Evolutionary conservation across 2,113 vertebrate genomes (phyloP).

Genomic region (Zosterops borbonicus): DNA sequence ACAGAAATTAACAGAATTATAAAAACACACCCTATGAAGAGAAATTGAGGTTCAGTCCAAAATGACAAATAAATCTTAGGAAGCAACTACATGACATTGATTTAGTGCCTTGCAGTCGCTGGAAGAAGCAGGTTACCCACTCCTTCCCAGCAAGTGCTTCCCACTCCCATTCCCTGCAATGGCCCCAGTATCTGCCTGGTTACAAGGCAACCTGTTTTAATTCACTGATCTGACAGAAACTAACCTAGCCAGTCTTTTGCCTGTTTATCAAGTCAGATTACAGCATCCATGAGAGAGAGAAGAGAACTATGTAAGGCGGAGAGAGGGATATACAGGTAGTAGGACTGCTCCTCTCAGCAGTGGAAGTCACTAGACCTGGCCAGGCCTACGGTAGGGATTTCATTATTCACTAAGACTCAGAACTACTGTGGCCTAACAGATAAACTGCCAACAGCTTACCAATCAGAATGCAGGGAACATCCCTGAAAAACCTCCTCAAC

Average conservation of each 20-base stretch:
- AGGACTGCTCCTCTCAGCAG: neutral
- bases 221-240: neutral
- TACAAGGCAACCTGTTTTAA: neutral
- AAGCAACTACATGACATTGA: neutral
- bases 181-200: neutral
- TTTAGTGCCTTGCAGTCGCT: neutral
- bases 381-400: neutral
- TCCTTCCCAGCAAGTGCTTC: neutral
- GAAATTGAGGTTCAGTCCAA: neutral
- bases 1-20: neutral
- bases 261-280: neutral
- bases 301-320: fast-evolving
- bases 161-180: neutral
- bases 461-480: neutral
- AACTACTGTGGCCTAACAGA: neutral
- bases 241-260: neutral
- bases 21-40: neutral
- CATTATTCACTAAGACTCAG: neutral
- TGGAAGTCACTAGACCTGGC: fast-evolving
- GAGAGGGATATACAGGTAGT: neutral
- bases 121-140: neutral
- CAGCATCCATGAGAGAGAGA: neutral
- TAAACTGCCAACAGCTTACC: neutral
- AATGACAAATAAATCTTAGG: neutral
- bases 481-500: neutral